Percentiles rank a stretch among this genome's conserved stretches.
Conservation (phyloP, 2,113 vertebrate species). For the Etia nguti region DNA sequence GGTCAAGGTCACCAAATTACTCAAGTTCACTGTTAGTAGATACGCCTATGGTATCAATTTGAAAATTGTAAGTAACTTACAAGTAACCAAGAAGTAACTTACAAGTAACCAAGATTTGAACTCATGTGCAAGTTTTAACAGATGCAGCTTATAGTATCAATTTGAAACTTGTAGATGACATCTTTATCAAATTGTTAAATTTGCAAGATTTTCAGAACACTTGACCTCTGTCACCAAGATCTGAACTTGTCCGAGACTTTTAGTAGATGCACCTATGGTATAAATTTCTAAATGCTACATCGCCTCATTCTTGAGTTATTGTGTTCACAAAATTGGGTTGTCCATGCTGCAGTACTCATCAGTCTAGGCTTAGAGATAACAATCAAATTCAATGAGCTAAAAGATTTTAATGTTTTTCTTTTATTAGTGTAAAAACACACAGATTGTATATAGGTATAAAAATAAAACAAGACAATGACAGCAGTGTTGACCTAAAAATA, state of each 20-base stretch:
- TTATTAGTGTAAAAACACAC: not conserved
- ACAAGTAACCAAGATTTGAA: too few species aligned
- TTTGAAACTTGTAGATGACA: not conserved
- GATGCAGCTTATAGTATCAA: not conserved
- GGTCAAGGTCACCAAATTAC: not conserved
- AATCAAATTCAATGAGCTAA: not conserved
- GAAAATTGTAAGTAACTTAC: not conserved
- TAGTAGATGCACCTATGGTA: not conserved
- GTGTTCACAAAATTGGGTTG: not conserved
- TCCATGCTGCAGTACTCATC: not conserved
- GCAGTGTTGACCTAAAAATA: not conserved
- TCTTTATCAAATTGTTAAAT: not conserved
- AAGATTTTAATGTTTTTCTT: not conserved
- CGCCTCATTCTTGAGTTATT: not conserved
- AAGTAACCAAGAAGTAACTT: too few species aligned
- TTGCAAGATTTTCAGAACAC: not conserved
- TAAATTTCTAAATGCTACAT: not conserved
- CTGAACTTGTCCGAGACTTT: not conserved
- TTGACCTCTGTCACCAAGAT: not conserved
- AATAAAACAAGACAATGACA: not conserved
- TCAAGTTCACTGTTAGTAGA: not conserved
- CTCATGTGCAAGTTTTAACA: not conserved
- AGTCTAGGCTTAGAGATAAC: not conserved
- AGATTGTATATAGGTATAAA: not conserved
- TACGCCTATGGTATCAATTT: not conserved